Evolutionary conservation across 2,797 vertebrate genomes (phyloP), one percentile per base, ranked within the genome.

Genomic region (Danio tinwini): DNA sequence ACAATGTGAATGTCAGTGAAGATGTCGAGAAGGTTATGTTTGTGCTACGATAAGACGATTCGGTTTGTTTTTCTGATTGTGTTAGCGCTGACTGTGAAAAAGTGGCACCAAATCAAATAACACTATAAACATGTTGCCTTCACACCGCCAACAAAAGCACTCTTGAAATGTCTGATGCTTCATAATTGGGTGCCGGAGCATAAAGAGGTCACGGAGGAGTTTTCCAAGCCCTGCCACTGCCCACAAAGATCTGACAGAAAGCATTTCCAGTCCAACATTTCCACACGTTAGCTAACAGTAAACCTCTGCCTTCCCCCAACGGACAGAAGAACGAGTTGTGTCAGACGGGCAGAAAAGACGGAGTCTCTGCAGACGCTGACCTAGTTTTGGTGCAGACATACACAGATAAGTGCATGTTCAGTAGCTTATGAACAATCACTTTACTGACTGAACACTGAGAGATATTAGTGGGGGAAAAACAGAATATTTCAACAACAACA

Each of bases 341-440:
- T 74, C 69, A 78, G 61, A 74, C 58, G 61, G 55, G 6, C 42
- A 21, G 81, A 76, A 76, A 65, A 83, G 52, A 77, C 5, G 6
- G 13, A 14, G 4, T 29, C 61, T 47, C 47, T 47, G 44, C 44
- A 76, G 45, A 45, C 72, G 17, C 5, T 73, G 82, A 77, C 78
- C 68, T 84, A 76, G 74, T 58, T 80, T 80, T 19, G 59, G 14
- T 65, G 52, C 67, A 82, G 62, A 82, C 37, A 50, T 29, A 50
- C 59, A 40, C 12, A 65, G 45, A 39, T 39, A 58, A 49, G 12
- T 61, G 29, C 44, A 19, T 12, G 29, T 70, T 52, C 37, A 61
- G 17, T 42, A 39, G 47, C 10, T 62, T 78, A 53, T 16, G 13
- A 68, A 58, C 55, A 59, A 76, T 52, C 49, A 64, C 49, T 74